Conservation (phyloP, 2,888 invertebrate species). For the Drosophila paramelanica region DNA sequence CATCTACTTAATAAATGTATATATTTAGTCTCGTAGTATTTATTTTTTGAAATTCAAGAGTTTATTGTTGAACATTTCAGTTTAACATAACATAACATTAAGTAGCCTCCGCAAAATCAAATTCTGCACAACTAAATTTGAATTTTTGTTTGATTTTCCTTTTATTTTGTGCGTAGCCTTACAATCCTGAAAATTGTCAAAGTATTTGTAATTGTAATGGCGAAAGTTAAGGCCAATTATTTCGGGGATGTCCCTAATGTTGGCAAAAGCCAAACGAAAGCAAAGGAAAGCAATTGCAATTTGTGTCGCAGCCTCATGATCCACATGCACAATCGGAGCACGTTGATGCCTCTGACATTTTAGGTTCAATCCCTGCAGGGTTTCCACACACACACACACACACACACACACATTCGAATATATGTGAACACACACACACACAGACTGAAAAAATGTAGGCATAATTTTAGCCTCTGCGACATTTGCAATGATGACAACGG, state of each 20-base stretch:
- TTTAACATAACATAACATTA: too few species aligned
- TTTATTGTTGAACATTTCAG: too few species aligned
- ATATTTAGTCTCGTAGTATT: too few species aligned
- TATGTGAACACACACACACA: slow-evolving; percentile 10
- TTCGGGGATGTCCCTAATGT: not conserved
- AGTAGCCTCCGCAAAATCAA: too few species aligned
- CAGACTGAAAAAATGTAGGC: slow-evolving; percentile 46
- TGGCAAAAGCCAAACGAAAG: slow-evolving; percentile 5
- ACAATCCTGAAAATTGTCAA: not conserved
- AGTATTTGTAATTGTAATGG: slow-evolving; percentile 8
- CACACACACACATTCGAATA: slow-evolving; percentile 3
- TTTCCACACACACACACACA: slow-evolving; percentile 43
- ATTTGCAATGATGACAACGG: slow-evolving; percentile 75
- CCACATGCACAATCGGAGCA: slow-evolving; percentile 65
- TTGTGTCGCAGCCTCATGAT: slow-evolving; percentile 70
- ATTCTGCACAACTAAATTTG: too few species aligned
- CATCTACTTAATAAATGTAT: too few species aligned
- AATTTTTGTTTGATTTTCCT: too few species aligned
- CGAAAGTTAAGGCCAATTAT: slow-evolving; percentile 61
- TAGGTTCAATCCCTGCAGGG: slow-evolving; percentile 77
- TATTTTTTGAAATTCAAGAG: too few species aligned
- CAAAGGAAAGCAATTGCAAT: slow-evolving; percentile 41
- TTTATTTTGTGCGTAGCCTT: too few species aligned
- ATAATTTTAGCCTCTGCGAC: slow-evolving; percentile 72
- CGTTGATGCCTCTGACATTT: slow-evolving; percentile 75